Evolutionary conservation across 2,797 vertebrate species (phyloP), one percentile per base, ranked within the genome.

Genomic region (Eutrigla gurnardus): DNA sequence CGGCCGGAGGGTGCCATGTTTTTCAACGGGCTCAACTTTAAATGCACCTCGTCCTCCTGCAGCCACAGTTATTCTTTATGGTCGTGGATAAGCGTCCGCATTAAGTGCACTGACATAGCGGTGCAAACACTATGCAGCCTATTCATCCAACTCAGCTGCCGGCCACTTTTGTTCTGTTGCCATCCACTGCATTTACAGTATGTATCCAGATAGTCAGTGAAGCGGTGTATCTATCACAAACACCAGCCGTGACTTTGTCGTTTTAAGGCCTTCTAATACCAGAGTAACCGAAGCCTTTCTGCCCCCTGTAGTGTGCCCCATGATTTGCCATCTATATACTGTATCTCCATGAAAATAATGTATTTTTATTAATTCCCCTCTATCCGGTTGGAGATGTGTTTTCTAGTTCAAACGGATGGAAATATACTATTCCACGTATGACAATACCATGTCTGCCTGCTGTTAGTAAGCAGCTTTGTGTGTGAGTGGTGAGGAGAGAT

Each of bases 1-100:
- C 32, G 45, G 61, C 69, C 50, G 78, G 50, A 80, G 59, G 69
- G 70, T 45, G 84, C 57, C 74, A 78, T 84, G 81, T 67, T 75
- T 79, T 65, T 32, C 47, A 67, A 57, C 65, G 69, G 80, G 74
- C 58, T 86, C 59, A 80, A 85, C 78, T 84, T 70, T 70, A 40
- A 72, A 81, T 72, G 52, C n/a, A 53, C 43, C 69, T 71, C 72
- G 25, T 59, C 65, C 61, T 10, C 47, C 13, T 68, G 40, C 32
- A 35, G 35, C 66, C 64, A 12, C 47, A 71, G 65, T 59, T 50
- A 25, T 40, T 59, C 55, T 47, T 76, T 35, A 32, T n/a, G 3
- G 11, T 6, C 11, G 67, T 77, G 47, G 71, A 70, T 66, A 32
- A 75, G 52, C 58, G 73, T 68, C 57, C 73, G 72, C 60, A 63